These are phyloP conservation scores for Pelodytes ibericus DNA, from an alignment of 2,797 vertebrate species.

Conservation along the genomic window DNA sequence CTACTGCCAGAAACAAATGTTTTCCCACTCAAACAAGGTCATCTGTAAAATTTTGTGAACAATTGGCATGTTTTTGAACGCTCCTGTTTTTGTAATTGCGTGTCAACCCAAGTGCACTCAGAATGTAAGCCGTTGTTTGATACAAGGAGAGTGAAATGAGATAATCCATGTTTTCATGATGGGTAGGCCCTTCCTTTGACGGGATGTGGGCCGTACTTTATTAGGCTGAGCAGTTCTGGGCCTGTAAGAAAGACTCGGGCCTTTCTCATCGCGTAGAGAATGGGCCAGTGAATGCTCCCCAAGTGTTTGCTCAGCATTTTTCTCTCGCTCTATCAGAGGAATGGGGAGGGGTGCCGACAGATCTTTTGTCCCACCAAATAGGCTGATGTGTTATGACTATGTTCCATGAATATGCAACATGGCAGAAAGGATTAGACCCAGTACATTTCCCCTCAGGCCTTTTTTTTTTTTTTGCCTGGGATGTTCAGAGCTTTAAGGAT, in stretches of 20 bases:
- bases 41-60: constrained; percentile 59
- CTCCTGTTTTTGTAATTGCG: constrained; percentile 64
- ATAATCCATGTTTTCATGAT: constrained; percentile 94
- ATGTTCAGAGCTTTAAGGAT: constrained; percentile 95
- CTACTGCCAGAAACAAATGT: constrained; percentile 39
- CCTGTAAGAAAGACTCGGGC: constrained; percentile 89
- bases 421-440: constrained; percentile 93
- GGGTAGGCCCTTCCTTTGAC: constrained; percentile 88
- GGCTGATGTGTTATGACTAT: constrained; percentile 77
- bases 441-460: constrained; percentile 84
- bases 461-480: constrained; percentile 72
- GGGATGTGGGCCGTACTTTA: constrained; percentile 98
- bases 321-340: constrained; percentile 75
- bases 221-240: constrained; percentile 91
- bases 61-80: constrained; percentile 30
- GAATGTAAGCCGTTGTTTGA: constrained; percentile 76
- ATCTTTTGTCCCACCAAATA: constrained; percentile 76
- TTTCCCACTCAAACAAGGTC: constrained; percentile 59
- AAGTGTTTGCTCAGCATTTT: constrained; percentile 95
- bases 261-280: constrained; percentile 81
- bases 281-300: constrained; percentile 79
- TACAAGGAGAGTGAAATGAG: constrained; percentile 84
- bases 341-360: constrained; percentile 75
- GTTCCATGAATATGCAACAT: constrained; percentile 83
- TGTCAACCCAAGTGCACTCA: constrained; percentile 78